phyloP scores from a whole-genome alignment of 1,140 invertebrate species.

The Tachypleus tridentatus region DNA sequence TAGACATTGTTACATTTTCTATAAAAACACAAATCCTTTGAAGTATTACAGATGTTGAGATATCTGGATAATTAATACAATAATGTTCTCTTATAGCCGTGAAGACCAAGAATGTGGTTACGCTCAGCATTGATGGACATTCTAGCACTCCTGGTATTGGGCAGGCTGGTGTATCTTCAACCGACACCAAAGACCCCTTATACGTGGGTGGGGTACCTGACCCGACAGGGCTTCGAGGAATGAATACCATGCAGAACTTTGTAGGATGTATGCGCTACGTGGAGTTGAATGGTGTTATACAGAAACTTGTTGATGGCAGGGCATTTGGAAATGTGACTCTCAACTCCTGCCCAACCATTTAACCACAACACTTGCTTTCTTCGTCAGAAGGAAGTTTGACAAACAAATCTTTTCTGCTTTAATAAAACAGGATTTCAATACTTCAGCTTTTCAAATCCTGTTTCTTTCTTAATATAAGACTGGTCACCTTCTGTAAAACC shows the following conservation, averaged over 20 bases:
- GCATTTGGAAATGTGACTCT: constrained; percentile 52
- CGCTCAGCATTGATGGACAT: constrained; percentile 63
- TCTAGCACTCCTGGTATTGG: constrained; percentile 53
- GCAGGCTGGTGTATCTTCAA: constrained; percentile 45
- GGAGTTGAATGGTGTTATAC: constrained; percentile 24
- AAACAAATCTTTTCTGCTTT: too few species aligned
- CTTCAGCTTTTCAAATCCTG: too few species aligned
- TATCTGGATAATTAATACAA: constrained; percentile 2
- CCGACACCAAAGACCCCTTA: constrained; percentile 68
- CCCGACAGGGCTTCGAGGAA: constrained; percentile 36
- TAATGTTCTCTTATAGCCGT: constrained; percentile 47
- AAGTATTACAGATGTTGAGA: background rate
- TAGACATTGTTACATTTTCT: too few species aligned
- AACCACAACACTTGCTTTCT: constrained; percentile 17
- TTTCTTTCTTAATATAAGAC: too few species aligned
- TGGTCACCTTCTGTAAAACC: too few species aligned
- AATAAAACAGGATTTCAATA: too few species aligned
- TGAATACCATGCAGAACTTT: constrained; percentile 50
- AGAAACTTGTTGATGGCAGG: constrained; percentile 24
- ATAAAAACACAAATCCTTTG: background rate
- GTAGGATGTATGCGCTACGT: constrained; percentile 60
- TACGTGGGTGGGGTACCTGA: constrained; percentile 77
- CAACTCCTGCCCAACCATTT: constrained; percentile 58
- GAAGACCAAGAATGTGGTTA: constrained; percentile 71
- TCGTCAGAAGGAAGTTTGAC: too few species aligned